A percentile compares a stretch with the other conserved stretches of the same genome.
phyloP scores from a whole-genome alignment of 2,888 invertebrate genomes.

The Drosophila crucigera region DNA sequence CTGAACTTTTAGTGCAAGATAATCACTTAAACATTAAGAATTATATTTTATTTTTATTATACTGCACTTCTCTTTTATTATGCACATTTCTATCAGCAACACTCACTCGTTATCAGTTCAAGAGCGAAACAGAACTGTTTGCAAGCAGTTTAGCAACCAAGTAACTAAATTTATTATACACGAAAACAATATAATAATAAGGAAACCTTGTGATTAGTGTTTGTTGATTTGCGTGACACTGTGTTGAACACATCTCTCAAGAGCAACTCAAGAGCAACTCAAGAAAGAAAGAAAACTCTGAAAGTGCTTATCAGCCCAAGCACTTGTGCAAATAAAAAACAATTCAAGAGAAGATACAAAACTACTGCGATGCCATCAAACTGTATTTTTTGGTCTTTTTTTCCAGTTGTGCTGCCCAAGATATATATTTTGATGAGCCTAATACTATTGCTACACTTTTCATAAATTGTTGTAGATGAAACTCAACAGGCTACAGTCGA shows the following conservation, averaged over 20 bases:
- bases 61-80: neutral
- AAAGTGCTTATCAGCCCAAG: slow-evolving; percentile 11
- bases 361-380: slow-evolving; percentile 16
- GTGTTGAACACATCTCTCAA: slow-evolving; percentile 12
- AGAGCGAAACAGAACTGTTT: slow-evolving; percentile 13
- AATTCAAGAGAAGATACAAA: slow-evolving; percentile 5
- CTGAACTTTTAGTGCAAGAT: neutral
- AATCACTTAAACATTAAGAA: neutral
- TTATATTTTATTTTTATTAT: too few relatives aligned
- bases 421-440: slow-evolving; percentile 6
- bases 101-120: slow-evolving; percentile 4
- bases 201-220: slow-evolving; percentile 14
- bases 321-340: slow-evolving; percentile 44
- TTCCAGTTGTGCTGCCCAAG: slow-evolving; percentile 30
- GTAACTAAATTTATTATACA: slow-evolving; percentile 5
- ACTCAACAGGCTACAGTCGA: neutral
- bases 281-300: slow-evolving; percentile 3
- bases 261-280: slow-evolving; percentile 4
- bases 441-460: slow-evolving; percentile 17
- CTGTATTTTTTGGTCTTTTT: neutral
- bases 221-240: slow-evolving; percentile 31
- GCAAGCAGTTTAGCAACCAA: neutral
- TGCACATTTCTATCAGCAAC: neutral
- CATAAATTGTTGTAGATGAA: slow-evolving; percentile 2
- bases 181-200: neutral